Conservation (phyloP, 2,888 invertebrate genomes). For the Ormyrus labotus region DNA sequence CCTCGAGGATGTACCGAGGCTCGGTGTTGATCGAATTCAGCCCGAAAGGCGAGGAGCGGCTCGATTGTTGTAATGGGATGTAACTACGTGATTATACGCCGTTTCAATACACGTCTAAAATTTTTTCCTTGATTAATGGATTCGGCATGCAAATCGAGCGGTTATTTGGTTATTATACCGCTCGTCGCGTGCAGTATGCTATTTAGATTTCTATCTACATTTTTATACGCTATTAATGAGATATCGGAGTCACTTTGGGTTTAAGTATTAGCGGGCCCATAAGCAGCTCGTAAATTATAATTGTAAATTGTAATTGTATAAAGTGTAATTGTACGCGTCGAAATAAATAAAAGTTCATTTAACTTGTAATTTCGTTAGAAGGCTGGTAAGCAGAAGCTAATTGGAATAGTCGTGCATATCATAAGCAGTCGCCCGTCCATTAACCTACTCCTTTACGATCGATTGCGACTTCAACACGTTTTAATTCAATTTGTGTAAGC, state of each 20-base stretch:
- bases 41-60: no score
- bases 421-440: not conserved
- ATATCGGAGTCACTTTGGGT: not conserved
- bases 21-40: no score
- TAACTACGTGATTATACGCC: no score
- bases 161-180: constrained; percentile 15
- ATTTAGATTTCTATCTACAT: constrained; percentile 4
- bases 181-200: constrained; percentile 8
- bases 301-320: no score
- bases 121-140: constrained; percentile 23
- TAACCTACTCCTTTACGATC: constrained; percentile 15
- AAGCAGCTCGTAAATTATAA: no score
- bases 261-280: not conserved
- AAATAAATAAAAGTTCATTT: no score
- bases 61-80: no score
- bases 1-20: not conserved
- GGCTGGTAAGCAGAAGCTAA: no score
- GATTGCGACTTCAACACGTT: constrained; percentile 33
- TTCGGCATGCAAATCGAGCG: constrained; percentile 25
- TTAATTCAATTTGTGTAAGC: constrained; percentile 39
- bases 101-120: constrained; percentile 24
- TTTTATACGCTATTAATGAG: constrained; percentile 29
- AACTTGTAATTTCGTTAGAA: no score
- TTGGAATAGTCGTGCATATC: not conserved
- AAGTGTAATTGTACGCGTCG: no score